phyloP scores from a whole-genome alignment of 2,797 vertebrate genomes.

The Danio aesculapii region DNA sequence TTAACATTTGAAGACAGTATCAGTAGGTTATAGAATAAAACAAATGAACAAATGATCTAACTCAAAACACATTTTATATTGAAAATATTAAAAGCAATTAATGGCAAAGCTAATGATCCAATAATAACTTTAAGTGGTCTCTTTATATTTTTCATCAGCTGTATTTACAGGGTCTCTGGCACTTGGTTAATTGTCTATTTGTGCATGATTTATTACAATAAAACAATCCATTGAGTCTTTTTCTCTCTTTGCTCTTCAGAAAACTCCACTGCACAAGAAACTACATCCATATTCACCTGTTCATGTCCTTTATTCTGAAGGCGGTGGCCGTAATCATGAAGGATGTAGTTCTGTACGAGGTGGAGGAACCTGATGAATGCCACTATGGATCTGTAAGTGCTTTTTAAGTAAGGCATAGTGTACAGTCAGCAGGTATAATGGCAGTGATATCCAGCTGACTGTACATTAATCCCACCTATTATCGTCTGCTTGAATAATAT shows the following conservation, averaged over 20 bases:
- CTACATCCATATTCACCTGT: slow-evolving; percentile 96
- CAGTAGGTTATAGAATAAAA: too few relatives aligned
- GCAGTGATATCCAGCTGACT: neutral
- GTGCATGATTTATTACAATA: slow-evolving; percentile 6
- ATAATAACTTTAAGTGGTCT: too few relatives aligned
- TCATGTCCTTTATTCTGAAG: slow-evolving; percentile 94
- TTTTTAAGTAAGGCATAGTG: neutral
- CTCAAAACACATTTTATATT: too few relatives aligned
- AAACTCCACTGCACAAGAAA: slow-evolving; percentile 96
- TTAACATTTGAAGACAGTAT: too few relatives aligned
- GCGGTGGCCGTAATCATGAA: slow-evolving; percentile 91
- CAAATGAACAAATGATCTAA: too few relatives aligned
- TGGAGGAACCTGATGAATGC: slow-evolving; percentile 81
- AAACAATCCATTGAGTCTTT: slow-evolving; percentile 14
- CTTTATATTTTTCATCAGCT: neutral
- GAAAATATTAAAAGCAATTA: too few relatives aligned
- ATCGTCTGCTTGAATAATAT: neutral
- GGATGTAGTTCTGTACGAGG: slow-evolving; percentile 88
- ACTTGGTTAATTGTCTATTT: neutral
- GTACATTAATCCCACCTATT: neutral
- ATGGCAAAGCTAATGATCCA: too few relatives aligned
- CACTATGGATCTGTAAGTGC: slow-evolving; percentile 82
- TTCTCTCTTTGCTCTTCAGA: slow-evolving; percentile 70
- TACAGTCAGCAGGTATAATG: neutral
- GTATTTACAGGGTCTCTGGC: neutral